Evolutionary conservation across 2,113 vertebrate species (phyloP), one percentile per base, ranked within the genome.

Genomic region (Lasiurus cinereus): DNA sequence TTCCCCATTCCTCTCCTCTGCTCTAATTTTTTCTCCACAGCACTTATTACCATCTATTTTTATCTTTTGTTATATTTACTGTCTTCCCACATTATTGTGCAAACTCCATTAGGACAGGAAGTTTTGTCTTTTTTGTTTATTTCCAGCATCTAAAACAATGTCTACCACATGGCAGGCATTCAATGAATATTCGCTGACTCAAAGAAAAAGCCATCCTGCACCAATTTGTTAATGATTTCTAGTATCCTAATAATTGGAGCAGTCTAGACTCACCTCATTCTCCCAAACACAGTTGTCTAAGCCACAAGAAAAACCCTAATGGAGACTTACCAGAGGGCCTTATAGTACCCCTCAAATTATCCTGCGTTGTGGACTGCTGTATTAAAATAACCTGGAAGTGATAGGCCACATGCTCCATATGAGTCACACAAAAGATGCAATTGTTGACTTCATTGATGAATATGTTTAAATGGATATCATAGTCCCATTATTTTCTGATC

Each of bases 311-410:
- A 16, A 52, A 43, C 36, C 84, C 36, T 59, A 76, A 52, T n/a
- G n/a, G 82, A 91, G 3, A 8, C 16, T 56, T 83, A 24, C 64
- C 70, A 94, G 52, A 62, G 52, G 43, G 8, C 43, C 14, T 90
- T 88, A 90, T 6, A 22, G 16, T 78, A 46, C 31, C 86, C 64
- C 67, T 94, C 73, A 88, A 67, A 95, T 90, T 82, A 70, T 4
- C 76, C 36, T 72, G 48, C 14, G 27, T 33, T 88, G 33, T 82
- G 69, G 36, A 83, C 66, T 21, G 39, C 62, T 88, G 0, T 52
- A 77, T 87, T 66, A 93, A 96, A 94, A 93, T 76, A 64, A 66
- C 74, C 43, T 87, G 54, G 33, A 84, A 33, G 33, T 85, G 18
- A 64, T 72, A n/a, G 79, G 24, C 56, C 64, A 43, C 78, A 72